These are phyloP conservation scores for Xyliphius kryptos DNA, from an alignment of 2,113 vertebrate species.

Conservation along the genomic window DNA sequence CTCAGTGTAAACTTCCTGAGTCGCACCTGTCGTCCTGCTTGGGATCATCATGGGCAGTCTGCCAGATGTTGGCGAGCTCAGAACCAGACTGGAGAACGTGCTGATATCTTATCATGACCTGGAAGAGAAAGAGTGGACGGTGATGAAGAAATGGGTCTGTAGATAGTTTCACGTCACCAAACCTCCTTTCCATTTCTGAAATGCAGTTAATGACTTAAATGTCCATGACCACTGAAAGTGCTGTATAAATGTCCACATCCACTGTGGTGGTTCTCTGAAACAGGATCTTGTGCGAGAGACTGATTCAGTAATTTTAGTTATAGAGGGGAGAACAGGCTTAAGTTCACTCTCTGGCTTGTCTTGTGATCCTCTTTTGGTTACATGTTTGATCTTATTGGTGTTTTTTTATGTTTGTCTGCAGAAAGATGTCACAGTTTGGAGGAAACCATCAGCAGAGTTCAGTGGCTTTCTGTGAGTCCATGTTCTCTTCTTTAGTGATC, in stretches of 20 bases:
- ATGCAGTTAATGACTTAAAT: too few species aligned
- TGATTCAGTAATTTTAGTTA: too few species aligned
- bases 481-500: not conserved
- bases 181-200: too few species aligned
- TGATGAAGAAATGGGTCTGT: constrained; percentile 33
- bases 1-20: not conserved
- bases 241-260: too few species aligned
- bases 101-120: constrained; percentile 34
- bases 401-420: constrained; percentile 47
- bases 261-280: too few species aligned
- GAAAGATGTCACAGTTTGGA: constrained; percentile 78
- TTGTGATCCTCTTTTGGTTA: not conserved
- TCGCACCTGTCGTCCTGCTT: not conserved
- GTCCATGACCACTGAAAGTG: too few species aligned
- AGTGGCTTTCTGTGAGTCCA: constrained; percentile 77
- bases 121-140: constrained; percentile 25
- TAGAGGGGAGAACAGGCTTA: not conserved
- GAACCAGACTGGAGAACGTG: constrained; percentile 22
- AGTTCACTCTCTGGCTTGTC: not conserved
- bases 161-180: not conserved
- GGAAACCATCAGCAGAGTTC: constrained; percentile 76
- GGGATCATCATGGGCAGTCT: constrained; percentile 22
- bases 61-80: constrained; percentile 13
- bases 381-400: not conserved
- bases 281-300: too few species aligned